phyloP scores from a whole-genome alignment of 1,140 invertebrate genomes.

The Drosophila setifemur region DNA sequence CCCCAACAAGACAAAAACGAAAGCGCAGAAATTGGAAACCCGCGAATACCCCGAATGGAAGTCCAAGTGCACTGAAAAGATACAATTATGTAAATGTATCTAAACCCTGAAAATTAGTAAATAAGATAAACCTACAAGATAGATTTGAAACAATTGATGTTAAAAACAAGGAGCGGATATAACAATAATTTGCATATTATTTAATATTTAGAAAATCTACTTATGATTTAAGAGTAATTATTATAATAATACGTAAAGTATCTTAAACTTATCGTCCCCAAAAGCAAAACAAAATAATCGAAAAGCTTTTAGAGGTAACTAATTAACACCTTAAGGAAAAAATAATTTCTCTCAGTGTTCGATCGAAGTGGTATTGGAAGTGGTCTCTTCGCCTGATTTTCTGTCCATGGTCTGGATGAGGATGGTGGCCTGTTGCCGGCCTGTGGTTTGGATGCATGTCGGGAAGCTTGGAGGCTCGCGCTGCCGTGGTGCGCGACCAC shows the following conservation, averaged over 20 bases:
- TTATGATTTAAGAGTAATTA: too few species aligned
- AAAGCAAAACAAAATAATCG: too few species aligned
- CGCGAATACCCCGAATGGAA: neutral
- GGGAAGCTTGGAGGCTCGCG: neutral
- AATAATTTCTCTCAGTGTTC: conserved; percentile 9
- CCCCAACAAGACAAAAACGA: conserved; percentile 35
- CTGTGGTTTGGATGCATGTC: conserved; percentile 39
- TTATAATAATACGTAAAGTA: too few species aligned
- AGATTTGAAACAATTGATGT: too few species aligned
- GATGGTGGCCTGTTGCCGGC: conserved; percentile 44
- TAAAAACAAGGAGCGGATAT: too few species aligned
- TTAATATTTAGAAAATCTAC: too few species aligned
- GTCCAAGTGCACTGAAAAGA: conserved; percentile 2
- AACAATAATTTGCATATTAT: too few species aligned
- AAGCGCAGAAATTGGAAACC: conserved; percentile 33
- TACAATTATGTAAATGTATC: too few species aligned
- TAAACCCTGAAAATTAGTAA: too few species aligned
- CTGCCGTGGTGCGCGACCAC: conserved; percentile 24
- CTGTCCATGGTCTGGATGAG: conserved; percentile 31
- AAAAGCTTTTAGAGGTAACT: too few species aligned
- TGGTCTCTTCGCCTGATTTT: conserved; percentile 9
- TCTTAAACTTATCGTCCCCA: too few species aligned
- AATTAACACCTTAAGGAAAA: neutral
- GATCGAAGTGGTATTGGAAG: conserved; percentile 24
- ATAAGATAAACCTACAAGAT: too few species aligned